Percentiles rank a stretch among this genome's conserved stretches.
phyloP scores from a whole-genome alignment of 1,140 invertebrate genomes.

The Latrodectus geometricus region DNA sequence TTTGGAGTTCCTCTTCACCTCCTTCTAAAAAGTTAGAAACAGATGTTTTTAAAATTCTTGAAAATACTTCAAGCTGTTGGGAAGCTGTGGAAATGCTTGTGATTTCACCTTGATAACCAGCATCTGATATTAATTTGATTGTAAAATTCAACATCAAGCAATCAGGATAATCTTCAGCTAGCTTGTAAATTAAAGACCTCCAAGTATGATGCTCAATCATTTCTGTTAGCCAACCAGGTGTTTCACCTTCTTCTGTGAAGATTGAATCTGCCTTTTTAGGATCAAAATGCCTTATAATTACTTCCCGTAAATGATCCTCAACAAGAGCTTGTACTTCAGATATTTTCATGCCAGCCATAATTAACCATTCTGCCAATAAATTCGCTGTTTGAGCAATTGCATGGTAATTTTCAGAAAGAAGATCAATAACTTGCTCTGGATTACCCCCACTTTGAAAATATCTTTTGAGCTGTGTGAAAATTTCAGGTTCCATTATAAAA shows the following conservation, averaged over 20 bases:
- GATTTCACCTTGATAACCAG: slow-evolving; percentile 99
- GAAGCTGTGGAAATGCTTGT: slow-evolving; percentile 99
- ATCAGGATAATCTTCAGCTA: slow-evolving; percentile 98
- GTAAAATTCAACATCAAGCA: slow-evolving; percentile 99
- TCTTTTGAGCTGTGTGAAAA: slow-evolving; percentile 91
- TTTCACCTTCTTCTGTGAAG: slow-evolving; percentile 97
- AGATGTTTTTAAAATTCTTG: slow-evolving; percentile 94
- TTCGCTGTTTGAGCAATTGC: slow-evolving; percentile 98
- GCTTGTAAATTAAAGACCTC: slow-evolving; percentile 95
- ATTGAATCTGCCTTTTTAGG: slow-evolving; percentile 99
- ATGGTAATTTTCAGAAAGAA: slow-evolving; percentile 94
- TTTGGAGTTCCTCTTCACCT: slow-evolving; percentile 87
- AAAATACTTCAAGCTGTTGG: slow-evolving; percentile 99
- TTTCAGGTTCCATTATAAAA: slow-evolving; percentile 98
- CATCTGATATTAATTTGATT: slow-evolving; percentile 98
- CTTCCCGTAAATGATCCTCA: slow-evolving; percentile 95
- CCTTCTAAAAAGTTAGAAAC: slow-evolving; percentile 78
- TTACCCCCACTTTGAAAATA: slow-evolving; percentile 97
- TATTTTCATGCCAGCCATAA: slow-evolving; percentile 91
- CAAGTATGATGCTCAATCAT: slow-evolving; percentile 99
- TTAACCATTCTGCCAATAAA: slow-evolving; percentile 96
- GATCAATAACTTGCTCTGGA: slow-evolving; percentile 95
- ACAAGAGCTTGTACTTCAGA: slow-evolving; percentile 97
- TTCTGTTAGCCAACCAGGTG: slow-evolving; percentile 96
- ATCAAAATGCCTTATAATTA: slow-evolving; percentile 98